These are phyloP conservation scores for Drosophila repleta DNA, from an alignment of 1,140 invertebrate genomes.

Conservation along the genomic window DNA sequence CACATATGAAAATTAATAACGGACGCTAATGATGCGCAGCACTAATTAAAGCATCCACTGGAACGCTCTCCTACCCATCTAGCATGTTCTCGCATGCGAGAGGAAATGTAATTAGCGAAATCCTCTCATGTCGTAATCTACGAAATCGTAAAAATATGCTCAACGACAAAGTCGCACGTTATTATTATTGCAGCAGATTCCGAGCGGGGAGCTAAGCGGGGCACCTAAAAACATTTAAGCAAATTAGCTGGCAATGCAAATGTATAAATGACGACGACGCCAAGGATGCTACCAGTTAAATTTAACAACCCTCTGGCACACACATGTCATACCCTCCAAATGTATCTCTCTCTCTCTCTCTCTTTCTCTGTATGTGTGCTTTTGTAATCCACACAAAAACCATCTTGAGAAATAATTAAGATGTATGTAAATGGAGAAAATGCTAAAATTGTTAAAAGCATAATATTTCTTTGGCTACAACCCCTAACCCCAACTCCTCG, in stretches of 20 bases:
- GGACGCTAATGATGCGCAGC: constrained; percentile 60
- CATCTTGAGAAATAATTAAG: constrained; percentile 84
- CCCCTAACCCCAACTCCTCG: constrained; percentile 9
- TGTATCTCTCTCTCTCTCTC: not conserved
- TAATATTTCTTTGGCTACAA: constrained; percentile 77
- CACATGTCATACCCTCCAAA: constrained; percentile 5
- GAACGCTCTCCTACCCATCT: not conserved
- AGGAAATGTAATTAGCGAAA: constrained; percentile 75
- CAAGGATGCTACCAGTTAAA: constrained; percentile 66
- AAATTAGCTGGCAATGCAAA: constrained; percentile 82
- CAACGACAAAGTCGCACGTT: constrained; percentile 67
- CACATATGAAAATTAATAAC: constrained; percentile 63
- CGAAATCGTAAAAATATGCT: constrained; percentile 79
- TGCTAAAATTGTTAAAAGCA: constrained; percentile 83
- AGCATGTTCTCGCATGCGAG: constrained; percentile 3
- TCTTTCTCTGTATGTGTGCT: constrained; percentile 16
- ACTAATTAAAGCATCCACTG: constrained; percentile 61
- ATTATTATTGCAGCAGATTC: constrained; percentile 69
- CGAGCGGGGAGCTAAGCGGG: constrained; percentile 2
- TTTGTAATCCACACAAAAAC: constrained; percentile 72
- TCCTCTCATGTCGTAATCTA: constrained; percentile 68
- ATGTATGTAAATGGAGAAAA: constrained; percentile 83
- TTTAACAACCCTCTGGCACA: constrained; percentile 64
- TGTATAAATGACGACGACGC: constrained; percentile 78
- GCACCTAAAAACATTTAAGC: constrained; percentile 81